Base-by-base conservation (phyloP, 2,888 invertebrate species). In the Dioctria linearis region DNA sequence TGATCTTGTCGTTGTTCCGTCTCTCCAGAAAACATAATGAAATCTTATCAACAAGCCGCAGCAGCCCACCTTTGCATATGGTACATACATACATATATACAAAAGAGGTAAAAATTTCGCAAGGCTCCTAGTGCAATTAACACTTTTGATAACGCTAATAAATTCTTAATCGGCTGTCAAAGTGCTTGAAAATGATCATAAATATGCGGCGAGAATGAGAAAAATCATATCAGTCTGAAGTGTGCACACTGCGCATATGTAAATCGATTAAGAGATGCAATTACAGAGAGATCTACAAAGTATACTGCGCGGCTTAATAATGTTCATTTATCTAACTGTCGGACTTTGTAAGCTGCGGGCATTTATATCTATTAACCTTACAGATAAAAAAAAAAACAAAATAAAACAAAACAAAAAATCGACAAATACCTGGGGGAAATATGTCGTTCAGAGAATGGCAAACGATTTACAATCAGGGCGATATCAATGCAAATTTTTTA, bases 231-330 rank as follows among this genome's bases (percentile, higher is more conserved):
- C 54, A 71, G 71, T 25, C n/a, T 11, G 25, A 11, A 71, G 71
- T 71, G 11, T 51, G 71, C 39, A 49, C 71, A 71, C 11, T 71
- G 54, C 71, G 71, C 71, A 71, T 71, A 71, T 71, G 71, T 71
- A 71, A 71, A 71, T 71, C 71, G 71, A 71, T 71, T 71, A 71
- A 71, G 71, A 71, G 71, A 71, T 71, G 71, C 71, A 71, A 71
- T 71, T 71, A 71, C 71, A 71, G 71, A 54, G 8, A 71, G 8
- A n/a, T n/a, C 71, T 51, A 71, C 67, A 67, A 67, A 67, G 67
- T 25, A 8, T 71, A 51, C 46, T 51, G 71, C 71, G 54, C 71
- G 54, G 71, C 51, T 71, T 71, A 71, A 71, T 71, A 71, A 71
- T 71, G 71, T 39, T 46, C 71, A 71, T 71, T 71, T 71, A 71